These are phyloP conservation scores for Microplitis manilae DNA, from an alignment of 2,888 invertebrate genomes.

Conservation along the genomic window DNA sequence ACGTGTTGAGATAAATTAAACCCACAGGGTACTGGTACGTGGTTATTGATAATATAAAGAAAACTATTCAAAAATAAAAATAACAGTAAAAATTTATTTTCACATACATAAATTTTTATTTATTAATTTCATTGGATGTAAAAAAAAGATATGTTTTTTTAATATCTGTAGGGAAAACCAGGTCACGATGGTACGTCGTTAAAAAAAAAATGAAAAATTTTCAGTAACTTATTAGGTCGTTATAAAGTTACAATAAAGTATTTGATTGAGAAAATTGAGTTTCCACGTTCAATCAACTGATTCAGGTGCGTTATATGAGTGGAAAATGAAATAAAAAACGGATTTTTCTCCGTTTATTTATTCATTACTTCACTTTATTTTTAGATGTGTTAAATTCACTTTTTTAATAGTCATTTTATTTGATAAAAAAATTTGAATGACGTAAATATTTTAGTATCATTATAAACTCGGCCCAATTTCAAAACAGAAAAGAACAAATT, in stretches of 20 bases:
- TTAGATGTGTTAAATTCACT: background rate
- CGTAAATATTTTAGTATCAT: background rate
- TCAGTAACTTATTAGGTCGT: background rate
- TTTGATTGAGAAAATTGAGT: constrained; percentile 51
- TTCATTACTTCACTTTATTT: background rate
- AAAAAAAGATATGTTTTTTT: too few relatives aligned
- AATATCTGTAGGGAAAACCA: too few relatives aligned
- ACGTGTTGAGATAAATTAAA: constrained; percentile 41
- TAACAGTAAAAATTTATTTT: constrained; percentile 8
- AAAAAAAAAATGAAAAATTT: background rate
- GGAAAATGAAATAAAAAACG: background rate
- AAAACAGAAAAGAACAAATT: too few relatives aligned
- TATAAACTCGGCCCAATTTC: background rate
- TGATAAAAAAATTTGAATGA: background rate
- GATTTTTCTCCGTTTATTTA: background rate
- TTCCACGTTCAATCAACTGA: constrained; percentile 40
- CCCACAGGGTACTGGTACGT: constrained; percentile 13
- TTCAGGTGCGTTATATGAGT: background rate
- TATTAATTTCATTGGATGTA: background rate
- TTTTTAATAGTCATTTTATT: background rate
- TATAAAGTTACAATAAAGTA: constrained; percentile 37
- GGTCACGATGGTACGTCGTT: too few relatives aligned
- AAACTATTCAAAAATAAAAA: background rate
- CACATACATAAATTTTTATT: constrained; percentile 1
- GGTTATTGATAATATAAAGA: constrained; percentile 32